These are phyloP conservation scores for Platyrinchus mystaceus DNA, from an alignment of 2,797 vertebrate species.

Conservation along the genomic window DNA sequence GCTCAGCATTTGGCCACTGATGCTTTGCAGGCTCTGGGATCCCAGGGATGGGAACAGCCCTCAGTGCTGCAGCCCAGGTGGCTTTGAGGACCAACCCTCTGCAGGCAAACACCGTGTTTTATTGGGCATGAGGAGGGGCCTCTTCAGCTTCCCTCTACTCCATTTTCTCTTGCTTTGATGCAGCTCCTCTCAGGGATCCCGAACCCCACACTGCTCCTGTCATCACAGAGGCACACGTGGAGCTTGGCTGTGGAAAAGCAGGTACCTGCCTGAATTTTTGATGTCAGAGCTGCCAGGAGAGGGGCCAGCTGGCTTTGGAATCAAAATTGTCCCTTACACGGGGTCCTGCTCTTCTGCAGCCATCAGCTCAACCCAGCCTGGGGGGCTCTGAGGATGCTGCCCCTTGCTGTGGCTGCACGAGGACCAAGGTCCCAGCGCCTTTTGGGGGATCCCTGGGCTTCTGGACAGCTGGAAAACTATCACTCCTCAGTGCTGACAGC, in stretches of 20 bases:
- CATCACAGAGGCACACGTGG: neutral
- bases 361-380: neutral
- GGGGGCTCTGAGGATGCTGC: neutral
- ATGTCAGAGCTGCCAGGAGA: neutral
- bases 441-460: neutral
- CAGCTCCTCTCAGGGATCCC: neutral
- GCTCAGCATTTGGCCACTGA: neutral
- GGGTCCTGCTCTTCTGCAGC: neutral
- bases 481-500: neutral
- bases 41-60: neutral
- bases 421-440: rapidly evolving
- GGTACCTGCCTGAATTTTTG: neutral
- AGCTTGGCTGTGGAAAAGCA: neutral
- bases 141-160: neutral
- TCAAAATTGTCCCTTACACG: rapidly evolving
- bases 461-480: rapidly evolving
- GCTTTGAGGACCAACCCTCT: neutral
- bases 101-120: neutral
- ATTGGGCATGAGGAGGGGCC: neutral
- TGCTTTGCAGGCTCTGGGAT: neutral
- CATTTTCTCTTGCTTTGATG: neutral
- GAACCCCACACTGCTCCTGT: neutral
- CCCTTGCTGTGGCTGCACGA: rapidly evolving
- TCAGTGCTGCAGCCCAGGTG: neutral
- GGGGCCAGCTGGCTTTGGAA: rapidly evolving